Conservation (phyloP, 2,113 vertebrate species). For the Glareola pratincola region DNA sequence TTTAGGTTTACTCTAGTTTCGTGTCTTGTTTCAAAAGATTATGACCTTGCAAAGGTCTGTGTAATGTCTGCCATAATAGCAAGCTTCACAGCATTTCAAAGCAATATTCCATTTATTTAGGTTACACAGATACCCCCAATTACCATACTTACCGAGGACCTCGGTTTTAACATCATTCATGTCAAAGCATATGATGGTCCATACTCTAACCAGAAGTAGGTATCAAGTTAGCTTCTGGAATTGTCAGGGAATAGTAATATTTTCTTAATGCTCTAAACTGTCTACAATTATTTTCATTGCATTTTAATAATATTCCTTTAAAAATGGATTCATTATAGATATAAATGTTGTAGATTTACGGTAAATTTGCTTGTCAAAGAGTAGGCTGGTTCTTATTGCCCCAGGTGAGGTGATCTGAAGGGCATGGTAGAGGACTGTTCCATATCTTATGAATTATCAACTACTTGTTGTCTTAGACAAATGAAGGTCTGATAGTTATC, state of each 20-base stretch:
- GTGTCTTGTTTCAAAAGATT: neutral
- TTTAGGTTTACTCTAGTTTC: neutral
- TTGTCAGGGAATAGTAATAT: neutral
- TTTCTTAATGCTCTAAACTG: neutral
- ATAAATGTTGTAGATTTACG: neutral
- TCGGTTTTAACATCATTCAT: neutral
- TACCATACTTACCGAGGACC: neutral
- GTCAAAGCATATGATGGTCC: neutral
- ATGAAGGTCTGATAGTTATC: neutral
- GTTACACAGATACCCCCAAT: neutral
- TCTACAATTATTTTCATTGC: neutral
- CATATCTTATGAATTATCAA: neutral
- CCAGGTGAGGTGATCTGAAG: neutral
- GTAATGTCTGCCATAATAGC: neutral
- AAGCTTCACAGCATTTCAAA: neutral
- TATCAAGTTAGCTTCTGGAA: neutral
- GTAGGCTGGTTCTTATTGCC: neutral
- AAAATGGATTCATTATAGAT: neutral
- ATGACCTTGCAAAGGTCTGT: neutral
- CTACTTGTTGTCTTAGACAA: neutral
- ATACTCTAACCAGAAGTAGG: neutral
- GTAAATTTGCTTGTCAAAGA: neutral
- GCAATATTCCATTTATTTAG: neutral
- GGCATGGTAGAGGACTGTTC: neutral
- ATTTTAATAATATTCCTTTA: neutral